phyloP scores from a whole-genome alignment of 2,888 invertebrate genomes.

The Drosophila peninsularis region DNA sequence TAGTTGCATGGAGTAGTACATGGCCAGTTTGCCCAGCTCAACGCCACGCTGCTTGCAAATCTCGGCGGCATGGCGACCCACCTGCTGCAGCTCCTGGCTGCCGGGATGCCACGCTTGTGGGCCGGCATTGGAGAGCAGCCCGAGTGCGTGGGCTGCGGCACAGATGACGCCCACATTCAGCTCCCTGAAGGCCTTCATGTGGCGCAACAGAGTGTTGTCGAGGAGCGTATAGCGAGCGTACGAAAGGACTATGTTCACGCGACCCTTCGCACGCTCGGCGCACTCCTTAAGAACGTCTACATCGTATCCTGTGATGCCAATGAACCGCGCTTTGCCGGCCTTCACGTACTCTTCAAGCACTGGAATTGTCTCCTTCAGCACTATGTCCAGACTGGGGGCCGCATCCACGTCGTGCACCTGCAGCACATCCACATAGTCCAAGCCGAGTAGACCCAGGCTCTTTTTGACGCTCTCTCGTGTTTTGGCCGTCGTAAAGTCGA shows the following conservation, averaged over 20 bases:
- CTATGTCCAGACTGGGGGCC: slow-evolving; percentile 90
- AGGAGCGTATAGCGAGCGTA: slow-evolving; percentile 93
- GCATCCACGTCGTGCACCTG: slow-evolving; percentile 98
- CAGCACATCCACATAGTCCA: slow-evolving; percentile 94
- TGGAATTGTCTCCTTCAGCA: slow-evolving; percentile 94
- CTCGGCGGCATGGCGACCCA: slow-evolving; percentile 86
- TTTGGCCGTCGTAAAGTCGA: slow-evolving; percentile 92
- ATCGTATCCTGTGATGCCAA: slow-evolving; percentile 95
- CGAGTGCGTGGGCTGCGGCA: slow-evolving; percentile 93
- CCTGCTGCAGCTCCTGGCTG: slow-evolving; percentile 84
- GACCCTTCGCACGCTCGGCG: slow-evolving; percentile 87
- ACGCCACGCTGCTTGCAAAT: slow-evolving; percentile 88
- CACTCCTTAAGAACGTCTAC: slow-evolving; percentile 89
- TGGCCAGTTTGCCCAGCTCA: slow-evolving; percentile 85
- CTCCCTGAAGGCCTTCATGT: slow-evolving; percentile 87
- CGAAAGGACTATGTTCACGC: slow-evolving; percentile 85
- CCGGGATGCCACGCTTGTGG: slow-evolving; percentile 94
- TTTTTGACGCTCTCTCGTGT: slow-evolving; percentile 90
- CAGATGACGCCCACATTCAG: slow-evolving; percentile 91
- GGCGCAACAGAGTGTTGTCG: slow-evolving; percentile 91
- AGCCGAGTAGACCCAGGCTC: slow-evolving; percentile 89
- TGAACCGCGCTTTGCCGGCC: slow-evolving; percentile 90
- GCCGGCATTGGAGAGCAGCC: slow-evolving; percentile 90
- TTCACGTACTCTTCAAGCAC: slow-evolving; percentile 90
- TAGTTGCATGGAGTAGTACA: slow-evolving; percentile 87